Evolutionary conservation across 2,888 invertebrate species (phyloP).

Genomic region (Coelopa pilipes): DNA sequence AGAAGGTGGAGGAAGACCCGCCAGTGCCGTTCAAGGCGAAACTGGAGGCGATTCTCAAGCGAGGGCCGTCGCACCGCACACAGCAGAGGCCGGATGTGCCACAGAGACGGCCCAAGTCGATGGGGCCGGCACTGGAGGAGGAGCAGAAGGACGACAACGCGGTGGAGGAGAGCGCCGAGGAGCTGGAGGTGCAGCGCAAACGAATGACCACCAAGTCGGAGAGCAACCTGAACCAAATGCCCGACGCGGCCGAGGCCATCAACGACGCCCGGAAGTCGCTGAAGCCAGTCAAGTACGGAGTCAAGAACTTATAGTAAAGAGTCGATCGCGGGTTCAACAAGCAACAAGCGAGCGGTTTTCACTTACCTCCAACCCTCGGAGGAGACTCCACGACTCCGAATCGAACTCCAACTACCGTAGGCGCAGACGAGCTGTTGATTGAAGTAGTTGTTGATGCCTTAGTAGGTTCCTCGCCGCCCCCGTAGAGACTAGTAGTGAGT

Average conservation of each 20-base stretch:
- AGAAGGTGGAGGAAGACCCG: slow-evolving; percentile 7
- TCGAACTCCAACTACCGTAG: neutral
- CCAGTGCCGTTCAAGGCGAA: slow-evolving; percentile 58
- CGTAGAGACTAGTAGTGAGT: slow-evolving; percentile 8
- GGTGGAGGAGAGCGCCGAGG: slow-evolving; percentile 21
- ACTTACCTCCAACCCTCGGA: neutral
- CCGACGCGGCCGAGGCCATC: slow-evolving; percentile 37
- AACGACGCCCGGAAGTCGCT: slow-evolving; percentile 38
- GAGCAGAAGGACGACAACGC: slow-evolving; percentile 12
- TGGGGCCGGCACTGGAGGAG: slow-evolving; percentile 23
- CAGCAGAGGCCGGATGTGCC: slow-evolving; percentile 49
- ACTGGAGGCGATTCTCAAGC: slow-evolving; percentile 60
- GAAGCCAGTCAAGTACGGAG: slow-evolving; percentile 23
- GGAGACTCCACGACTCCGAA: neutral
- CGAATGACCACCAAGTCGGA: slow-evolving; percentile 5
- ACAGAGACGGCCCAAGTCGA: slow-evolving; percentile 53
- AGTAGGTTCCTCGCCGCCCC: neutral
- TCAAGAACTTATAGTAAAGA: slow-evolving; percentile 13
- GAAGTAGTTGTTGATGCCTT: neutral
- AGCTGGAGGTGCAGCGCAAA: slow-evolving; percentile 4
- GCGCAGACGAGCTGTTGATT: too few relatives aligned
- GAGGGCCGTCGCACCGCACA: slow-evolving; percentile 58
- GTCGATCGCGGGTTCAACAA: slow-evolving; percentile 1
- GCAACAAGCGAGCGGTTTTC: too few relatives aligned
- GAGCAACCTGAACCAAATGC: neutral